Base-by-base conservation (phyloP, 2,113 vertebrate genomes). In the Scomber scombrus region DNA sequence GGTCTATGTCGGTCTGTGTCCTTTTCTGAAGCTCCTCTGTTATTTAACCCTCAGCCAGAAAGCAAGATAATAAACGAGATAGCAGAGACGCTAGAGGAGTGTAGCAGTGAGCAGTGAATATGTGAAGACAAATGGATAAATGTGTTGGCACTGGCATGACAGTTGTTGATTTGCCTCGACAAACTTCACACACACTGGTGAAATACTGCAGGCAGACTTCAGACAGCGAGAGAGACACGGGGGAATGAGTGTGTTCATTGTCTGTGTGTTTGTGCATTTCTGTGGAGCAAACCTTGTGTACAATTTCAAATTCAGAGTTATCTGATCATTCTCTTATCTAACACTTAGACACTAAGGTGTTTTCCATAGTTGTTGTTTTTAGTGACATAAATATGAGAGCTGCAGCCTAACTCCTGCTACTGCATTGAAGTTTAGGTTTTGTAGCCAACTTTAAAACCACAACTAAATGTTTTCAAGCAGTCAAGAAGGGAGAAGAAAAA, bases 121-220 rank as follows among this genome's bases (percentile, higher is more conserved):
- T 40, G 69, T 64, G 54, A 74, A 71, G 62, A 87, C 54, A 67
- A 82, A 88, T 34, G 68, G 75, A 63, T 54, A 15, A n/a, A 85
- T 70, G 65, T 61, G 86, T 81, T 67, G 40, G 31, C 0, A 11
- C 43, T 12, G 45, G 77, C 51, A 60, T 61, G 62, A 69, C 51
- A 65, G 72, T 16, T 55, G 63, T 65, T 2, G 51, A 79, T 74
- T 51, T 29, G 46, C 58, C 65, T 71, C 45, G 14, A 61, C 80
- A 85, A 82, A 90, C 61, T 78, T 94, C 78, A 81, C 94, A 89
- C 84, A 54, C 29, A 5, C 2, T 1, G 62, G 49, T 63, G 45
- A 94, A 92, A 95, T 95, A 93, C 91, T 79, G 71, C 90, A 90
- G 54, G 45, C 9, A 74, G 61, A 56, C 60, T 63, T 81, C 85